Percentiles rank a stretch among this genome's conserved stretches.
These are phyloP conservation scores for Hypercompe scribonia DNA, from an alignment of 2,888 invertebrate genomes.

Conservation along the genomic window DNA sequence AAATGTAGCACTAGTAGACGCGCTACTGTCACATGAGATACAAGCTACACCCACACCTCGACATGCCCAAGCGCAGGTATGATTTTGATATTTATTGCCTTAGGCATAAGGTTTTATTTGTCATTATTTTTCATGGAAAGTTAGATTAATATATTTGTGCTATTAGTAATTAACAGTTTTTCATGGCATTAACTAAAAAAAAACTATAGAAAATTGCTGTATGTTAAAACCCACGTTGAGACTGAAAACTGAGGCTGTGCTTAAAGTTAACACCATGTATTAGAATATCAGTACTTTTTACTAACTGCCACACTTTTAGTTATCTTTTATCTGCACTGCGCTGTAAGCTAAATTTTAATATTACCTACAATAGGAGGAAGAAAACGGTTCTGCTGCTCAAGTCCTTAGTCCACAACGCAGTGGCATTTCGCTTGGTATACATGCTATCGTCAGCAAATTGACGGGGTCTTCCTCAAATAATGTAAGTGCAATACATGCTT, in stretches of 20 bases:
- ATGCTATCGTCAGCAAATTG: slow-evolving; percentile 94
- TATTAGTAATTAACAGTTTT: not conserved
- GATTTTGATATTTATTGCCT: not conserved
- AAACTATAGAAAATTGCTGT: not conserved
- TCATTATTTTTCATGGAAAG: not conserved
- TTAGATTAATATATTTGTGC: not conserved
- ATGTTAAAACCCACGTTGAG: not conserved
- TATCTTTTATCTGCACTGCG: not conserved
- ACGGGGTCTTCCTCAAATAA: slow-evolving; percentile 77
- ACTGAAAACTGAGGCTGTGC: not conserved
- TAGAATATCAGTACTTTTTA: not conserved
- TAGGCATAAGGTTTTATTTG: not conserved
- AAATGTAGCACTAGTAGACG: slow-evolving; percentile 91
- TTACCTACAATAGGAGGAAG: slow-evolving; percentile 26
- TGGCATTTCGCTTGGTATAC: slow-evolving; percentile 95
- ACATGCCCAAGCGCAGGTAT: not conserved
- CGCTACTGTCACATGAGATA: slow-evolving; percentile 84
- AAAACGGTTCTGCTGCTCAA: slow-evolving; percentile 30
- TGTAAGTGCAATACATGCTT: slow-evolving; percentile 47
- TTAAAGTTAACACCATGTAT: not conserved
- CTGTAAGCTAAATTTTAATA: slow-evolving; percentile 9
- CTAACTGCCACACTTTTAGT: not conserved
- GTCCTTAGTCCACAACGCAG: slow-evolving; percentile 87
- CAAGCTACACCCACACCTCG: slow-evolving; percentile 16
- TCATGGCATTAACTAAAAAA: not conserved